These are phyloP conservation scores for Oxycera nigricornis DNA, from an alignment of 2,888 invertebrate species.

Conservation along the genomic window DNA sequence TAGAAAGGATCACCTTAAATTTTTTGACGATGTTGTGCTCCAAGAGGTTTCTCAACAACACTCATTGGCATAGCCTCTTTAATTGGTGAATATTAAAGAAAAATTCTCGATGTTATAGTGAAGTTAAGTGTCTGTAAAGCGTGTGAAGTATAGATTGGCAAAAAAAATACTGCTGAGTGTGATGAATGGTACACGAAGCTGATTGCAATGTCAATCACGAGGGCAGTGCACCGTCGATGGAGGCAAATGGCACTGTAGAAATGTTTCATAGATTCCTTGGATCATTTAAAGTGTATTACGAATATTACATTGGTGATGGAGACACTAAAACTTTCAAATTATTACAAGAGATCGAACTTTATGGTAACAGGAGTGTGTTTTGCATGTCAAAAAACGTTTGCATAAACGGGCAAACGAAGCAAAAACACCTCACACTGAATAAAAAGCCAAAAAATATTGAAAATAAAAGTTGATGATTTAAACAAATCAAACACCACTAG, in stretches of 20 bases:
- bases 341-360: not conserved
- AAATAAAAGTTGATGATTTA: not conserved
- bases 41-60: not conserved
- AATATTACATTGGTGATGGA: no score
- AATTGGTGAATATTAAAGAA: not conserved
- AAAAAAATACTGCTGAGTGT: conserved; percentile 5
- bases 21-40: not conserved
- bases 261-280: conserved; percentile 2
- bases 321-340: conserved; percentile 8
- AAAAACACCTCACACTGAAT: conserved; percentile 5
- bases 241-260: not conserved
- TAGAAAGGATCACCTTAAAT: not conserved
- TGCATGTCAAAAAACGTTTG: conserved; percentile 19
- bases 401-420: conserved; percentile 18
- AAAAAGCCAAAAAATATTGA: not conserved
- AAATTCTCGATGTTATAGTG: conserved; percentile 10
- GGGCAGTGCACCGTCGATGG: conserved; percentile 3
- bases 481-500: not conserved
- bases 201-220: conserved; percentile 20
- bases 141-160: not conserved
- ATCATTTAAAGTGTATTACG: not conserved
- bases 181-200: not conserved
- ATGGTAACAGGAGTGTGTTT: conserved; percentile 23
- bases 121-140: not conserved
- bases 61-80: not conserved